Base-by-base conservation (phyloP, 2,797 vertebrate genomes). In the Brachyalestes nurse region DNA sequence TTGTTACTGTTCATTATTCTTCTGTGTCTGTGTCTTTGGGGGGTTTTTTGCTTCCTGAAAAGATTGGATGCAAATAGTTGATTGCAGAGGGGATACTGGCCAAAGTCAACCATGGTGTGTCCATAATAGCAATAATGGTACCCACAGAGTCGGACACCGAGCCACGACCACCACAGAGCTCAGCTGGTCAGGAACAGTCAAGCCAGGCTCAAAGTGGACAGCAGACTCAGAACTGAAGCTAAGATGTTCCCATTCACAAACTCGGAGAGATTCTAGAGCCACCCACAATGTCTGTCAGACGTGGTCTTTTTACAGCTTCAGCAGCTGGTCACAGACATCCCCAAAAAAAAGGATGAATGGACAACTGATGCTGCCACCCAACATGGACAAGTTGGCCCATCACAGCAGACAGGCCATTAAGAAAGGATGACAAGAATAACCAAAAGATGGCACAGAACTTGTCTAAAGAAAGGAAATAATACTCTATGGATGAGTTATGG, bases 201-300 rank as follows among this genome's bases (percentile, higher is more conserved):
- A 77, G n/a, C 64, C 72, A 23, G 78, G 60, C 80, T 72, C 77
- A 80, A 79, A 82, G 80, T 64, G 64, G 72, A 45, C 64, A 55
- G 67, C 51, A 42, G 77, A 73, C 71, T 78, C 69, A 78, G 53
- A 58, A 12, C 13, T 60, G 45, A 80, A 73, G 66, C 58, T 64
- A 38, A 70, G 79, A 83, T 62, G 62, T 47, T 51, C 57, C 81
- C 65, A 79, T 83, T 85, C 76, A 87, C 19, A 23, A 75, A 67
- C 81, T 16, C 79, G 6, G 10, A 25, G 73, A 65, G 79, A 77
- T 62, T 76, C 81, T 67, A 12, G 25, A 74, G 60, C 81, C 86
- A 87, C 86, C 81, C 86, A 87, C 77, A 53, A 83, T 23, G 47
- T 1, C 80, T 82, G 85, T 82, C 85, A 80, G 78, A 47, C 9